A percentile compares a stretch with the other conserved stretches of the same genome.
These are phyloP conservation scores for Chymomyza fuscimana DNA, from an alignment of 2,888 invertebrate species.

Conservation along the genomic window DNA sequence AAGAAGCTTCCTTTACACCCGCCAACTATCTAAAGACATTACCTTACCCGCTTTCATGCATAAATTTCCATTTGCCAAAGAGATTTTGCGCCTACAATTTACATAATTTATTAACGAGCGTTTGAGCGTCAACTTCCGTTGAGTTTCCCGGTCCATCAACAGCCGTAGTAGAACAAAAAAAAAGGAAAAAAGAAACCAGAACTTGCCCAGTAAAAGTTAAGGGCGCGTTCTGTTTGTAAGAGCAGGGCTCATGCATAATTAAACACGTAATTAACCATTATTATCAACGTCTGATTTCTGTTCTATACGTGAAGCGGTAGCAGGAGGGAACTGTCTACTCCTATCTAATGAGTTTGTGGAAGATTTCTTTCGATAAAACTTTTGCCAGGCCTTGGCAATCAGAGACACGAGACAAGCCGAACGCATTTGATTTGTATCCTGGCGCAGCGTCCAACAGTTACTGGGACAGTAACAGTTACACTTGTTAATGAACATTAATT, in stretches of 20 bases:
- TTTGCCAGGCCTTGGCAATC: conserved; percentile 46
- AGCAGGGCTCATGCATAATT: conserved; percentile 65
- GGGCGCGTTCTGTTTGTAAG: conserved; percentile 5
- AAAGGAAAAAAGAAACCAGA: not conserved
- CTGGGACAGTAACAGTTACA: conserved; percentile 32
- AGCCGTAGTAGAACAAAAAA: not conserved
- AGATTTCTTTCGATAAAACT: conserved; percentile 53
- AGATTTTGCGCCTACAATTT: conserved; percentile 69
- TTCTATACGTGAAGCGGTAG: conserved; percentile 18
- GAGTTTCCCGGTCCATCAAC: conserved; percentile 6
- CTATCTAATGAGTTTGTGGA: conserved; percentile 65
- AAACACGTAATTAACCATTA: conserved; percentile 74
- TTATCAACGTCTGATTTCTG: conserved; percentile 70
- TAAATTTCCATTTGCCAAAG: conserved; percentile 53
- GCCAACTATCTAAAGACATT: conserved; percentile 11
- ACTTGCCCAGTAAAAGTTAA: not conserved
- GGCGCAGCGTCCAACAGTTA: conserved; percentile 2
- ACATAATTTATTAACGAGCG: conserved; percentile 71
- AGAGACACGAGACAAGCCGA: conserved; percentile 27
- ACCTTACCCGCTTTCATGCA: conserved; percentile 30
- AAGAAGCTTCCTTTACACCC: conserved; percentile 18
- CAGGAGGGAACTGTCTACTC: conserved; percentile 14
- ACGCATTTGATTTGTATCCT: conserved; percentile 64
- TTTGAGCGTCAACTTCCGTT: conserved; percentile 69
- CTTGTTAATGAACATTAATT: conserved; percentile 67